Base-by-base conservation (phyloP, 2,797 vertebrate genomes). In the Ctenopoma multispine region DNA sequence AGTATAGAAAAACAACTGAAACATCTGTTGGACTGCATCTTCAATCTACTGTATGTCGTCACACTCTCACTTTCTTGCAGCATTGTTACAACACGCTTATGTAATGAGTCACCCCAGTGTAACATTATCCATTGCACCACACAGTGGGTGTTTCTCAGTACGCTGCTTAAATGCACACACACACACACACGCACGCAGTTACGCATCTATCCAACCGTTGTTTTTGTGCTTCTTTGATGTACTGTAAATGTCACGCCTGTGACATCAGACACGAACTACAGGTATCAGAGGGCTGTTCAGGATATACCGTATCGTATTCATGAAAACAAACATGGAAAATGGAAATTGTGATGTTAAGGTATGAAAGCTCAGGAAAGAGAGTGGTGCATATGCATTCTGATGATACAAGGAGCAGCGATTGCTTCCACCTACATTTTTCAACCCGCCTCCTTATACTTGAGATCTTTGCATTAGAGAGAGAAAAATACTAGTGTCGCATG, bases 61-160 rank as follows among this genome's bases (percentile, higher is more conserved):
- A 82, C 49, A 67, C 65, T 64, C 46, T 63, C 61, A 72, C 80
- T 79, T 64, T 84, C 57, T 87, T 90, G 83, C 87, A 59, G 63
- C 72, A 64, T 60, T 77, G 75, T 88, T 88, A 80, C 84, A 77
- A 85, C 60, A 55, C 61, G 50, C 86, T 84, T 59, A 80, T 84
- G 48, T 88, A 80, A 88, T 81, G 77, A 88, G 66, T 79, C 77
- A 74, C 72, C 61, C 69, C 38, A 44, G 64, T 81, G 81, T 79
- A 79, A 72, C 59, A 82, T 84, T 76, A 84, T 82, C 82, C 80
- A 85, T 73, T 48, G 54, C 66, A 47, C 51, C 24, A 4, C 14
- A 60, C 38, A 44, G 59, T 60, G 58, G 60, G 53, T 77, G 65
- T 71, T 74, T 69, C 61, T 60, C 55, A 38, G 46, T 50, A 53